Percentiles rank a stretch among this genome's conserved stretches.
Evolutionary conservation across 64 coral and sea anemone genomes (phyloP).

Genomic region (Dendronephthya gigantea): DNA sequence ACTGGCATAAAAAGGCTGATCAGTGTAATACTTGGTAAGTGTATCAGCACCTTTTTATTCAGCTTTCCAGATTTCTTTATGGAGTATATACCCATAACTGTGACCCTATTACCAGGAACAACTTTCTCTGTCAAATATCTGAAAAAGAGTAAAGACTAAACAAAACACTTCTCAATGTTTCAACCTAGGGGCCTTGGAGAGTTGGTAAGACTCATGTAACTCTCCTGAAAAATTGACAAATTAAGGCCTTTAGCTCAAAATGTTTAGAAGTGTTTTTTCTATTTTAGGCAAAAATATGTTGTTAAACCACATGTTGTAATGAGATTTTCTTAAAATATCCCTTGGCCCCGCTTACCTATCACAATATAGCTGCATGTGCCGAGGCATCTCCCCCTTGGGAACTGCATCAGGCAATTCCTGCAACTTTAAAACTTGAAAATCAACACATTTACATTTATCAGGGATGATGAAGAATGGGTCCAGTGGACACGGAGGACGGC

Average conservation of each 20-base stretch:
- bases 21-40: no score
- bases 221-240: no score
- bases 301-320: no score
- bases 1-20: no score
- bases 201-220: no score
- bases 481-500: conserved; percentile 72
- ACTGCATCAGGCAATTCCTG: conserved; percentile 98
- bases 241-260: no score
- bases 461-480: conserved; percentile 99
- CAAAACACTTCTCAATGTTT: no score
- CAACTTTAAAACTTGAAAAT: conserved; percentile 94
- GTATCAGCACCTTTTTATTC: conserved; percentile 55
- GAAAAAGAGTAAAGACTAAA: not conserved
- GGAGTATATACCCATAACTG: conserved; percentile 97
- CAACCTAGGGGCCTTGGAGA: not conserved
- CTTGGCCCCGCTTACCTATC: conserved; percentile 92
- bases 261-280: no score
- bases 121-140: conserved; percentile 96
- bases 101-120: conserved; percentile 91
- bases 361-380: conserved; percentile 98
- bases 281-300: no score
- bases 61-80: conserved; percentile 93
- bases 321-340: no score
- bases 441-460: conserved; percentile 99
- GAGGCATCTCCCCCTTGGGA: conserved; percentile 95